Percentiles rank a stretch among this genome's conserved stretches.
These are phyloP conservation scores for Nyctalus aviator DNA, from an alignment of 2,797 vertebrate genomes.

Conservation along the genomic window DNA sequence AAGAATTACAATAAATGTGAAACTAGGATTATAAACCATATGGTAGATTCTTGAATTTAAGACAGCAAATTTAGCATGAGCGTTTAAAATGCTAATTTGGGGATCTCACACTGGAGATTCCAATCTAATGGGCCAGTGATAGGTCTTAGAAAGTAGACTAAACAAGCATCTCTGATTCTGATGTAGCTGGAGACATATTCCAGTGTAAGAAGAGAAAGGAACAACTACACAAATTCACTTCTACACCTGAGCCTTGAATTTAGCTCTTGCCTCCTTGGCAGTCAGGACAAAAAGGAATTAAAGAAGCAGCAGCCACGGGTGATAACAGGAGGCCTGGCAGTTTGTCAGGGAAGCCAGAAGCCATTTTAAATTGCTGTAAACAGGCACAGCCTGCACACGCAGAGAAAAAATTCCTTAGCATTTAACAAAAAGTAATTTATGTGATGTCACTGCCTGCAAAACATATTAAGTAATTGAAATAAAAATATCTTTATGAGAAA, in stretches of 20 bases:
- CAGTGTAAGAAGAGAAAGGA: neutral
- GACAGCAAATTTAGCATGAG: slow-evolving; percentile 10
- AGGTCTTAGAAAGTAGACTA: slow-evolving; percentile 10
- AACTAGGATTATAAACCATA: slow-evolving; percentile 23
- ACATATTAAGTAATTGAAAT: slow-evolving; percentile 15
- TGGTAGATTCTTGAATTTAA: neutral
- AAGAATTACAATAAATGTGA: slow-evolving; percentile 39
- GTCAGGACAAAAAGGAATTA: neutral
- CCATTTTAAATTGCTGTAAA: slow-evolving; percentile 30
- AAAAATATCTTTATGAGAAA: neutral
- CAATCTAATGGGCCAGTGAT: neutral
- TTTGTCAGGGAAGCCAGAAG: neutral
- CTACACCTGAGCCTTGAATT: slow-evolving; percentile 52
- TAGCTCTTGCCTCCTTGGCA: slow-evolving; percentile 23
- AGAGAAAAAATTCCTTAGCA: neutral
- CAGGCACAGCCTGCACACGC: neutral
- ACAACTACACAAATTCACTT: slow-evolving; percentile 47
- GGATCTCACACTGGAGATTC: neutral
- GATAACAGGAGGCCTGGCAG: neutral
- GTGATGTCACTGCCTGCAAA: slow-evolving; percentile 33
- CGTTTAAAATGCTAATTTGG: slow-evolving; percentile 51
- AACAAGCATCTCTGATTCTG: slow-evolving; percentile 17
- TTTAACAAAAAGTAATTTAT: slow-evolving; percentile 42
- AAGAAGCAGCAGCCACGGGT: neutral
- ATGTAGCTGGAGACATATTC: neutral